phyloP scores from a whole-genome alignment of 1,140 invertebrate species.

The Chironomus striatipennis region DNA sequence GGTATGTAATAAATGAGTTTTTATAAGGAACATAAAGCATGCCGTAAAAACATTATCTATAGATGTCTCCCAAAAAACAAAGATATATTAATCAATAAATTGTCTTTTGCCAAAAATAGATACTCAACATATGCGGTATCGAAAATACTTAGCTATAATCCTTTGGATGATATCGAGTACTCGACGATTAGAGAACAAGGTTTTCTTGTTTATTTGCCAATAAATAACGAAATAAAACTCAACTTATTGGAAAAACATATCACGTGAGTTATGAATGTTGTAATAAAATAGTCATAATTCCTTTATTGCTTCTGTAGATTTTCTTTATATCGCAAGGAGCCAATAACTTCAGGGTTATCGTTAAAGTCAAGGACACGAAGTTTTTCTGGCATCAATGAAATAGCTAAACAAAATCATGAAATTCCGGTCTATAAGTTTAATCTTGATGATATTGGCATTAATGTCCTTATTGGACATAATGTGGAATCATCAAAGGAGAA shows the following conservation, averaged over 20 bases:
- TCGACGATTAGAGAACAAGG: constrained; percentile 48
- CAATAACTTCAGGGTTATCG: constrained; percentile 36
- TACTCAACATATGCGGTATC: constrained; percentile 50
- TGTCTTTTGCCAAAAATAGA: constrained; percentile 32
- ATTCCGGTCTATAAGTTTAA: neutral
- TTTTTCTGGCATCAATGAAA: neutral
- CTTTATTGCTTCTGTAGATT: constrained; percentile 24
- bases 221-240: constrained; percentile 39
- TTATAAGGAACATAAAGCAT: constrained; percentile 24
- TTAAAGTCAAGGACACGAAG: constrained; percentile 35
- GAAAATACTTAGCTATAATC: constrained; percentile 48
- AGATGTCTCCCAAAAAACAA: too few relatives aligned
- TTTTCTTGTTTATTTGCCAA: constrained; percentile 48
- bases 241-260: constrained; percentile 33
- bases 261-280: constrained; percentile 25
- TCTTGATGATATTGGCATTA: neutral
- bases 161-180: constrained; percentile 48
- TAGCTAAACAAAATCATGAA: neutral
- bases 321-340: constrained; percentile 34
- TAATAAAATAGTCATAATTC: neutral
- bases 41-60: too few relatives aligned
- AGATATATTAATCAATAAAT: constrained; percentile 24
- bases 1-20: too few relatives aligned
- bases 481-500: constrained; percentile 9
- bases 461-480: neutral